A percentile compares a stretch with the other conserved stretches of the same genome.
Evolutionary conservation across 2,113 vertebrate genomes (phyloP).

Genomic region (Nycticorax nycticorax): DNA sequence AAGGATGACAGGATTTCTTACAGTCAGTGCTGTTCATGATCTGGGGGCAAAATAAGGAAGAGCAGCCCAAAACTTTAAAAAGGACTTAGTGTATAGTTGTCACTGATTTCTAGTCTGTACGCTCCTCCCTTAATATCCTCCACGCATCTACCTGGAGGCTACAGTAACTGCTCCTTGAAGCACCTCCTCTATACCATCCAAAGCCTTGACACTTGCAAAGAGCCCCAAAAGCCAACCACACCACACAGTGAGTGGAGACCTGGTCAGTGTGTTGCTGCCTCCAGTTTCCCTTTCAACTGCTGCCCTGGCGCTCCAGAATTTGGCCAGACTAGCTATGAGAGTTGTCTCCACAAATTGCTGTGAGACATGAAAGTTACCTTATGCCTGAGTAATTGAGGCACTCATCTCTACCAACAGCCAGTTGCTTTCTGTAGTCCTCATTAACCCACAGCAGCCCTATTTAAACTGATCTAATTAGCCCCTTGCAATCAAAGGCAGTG

Average conservation of each 20-base stretch:
- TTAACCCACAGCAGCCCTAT: neutral
- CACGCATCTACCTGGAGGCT: neutral
- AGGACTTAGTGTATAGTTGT: neutral
- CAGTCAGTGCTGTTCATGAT: neutral
- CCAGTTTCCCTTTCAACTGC: neutral
- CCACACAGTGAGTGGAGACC: neutral
- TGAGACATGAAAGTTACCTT: neutral
- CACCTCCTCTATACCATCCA: neutral
- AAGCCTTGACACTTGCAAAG: neutral
- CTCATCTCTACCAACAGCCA: neutral
- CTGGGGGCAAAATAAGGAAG: neutral
- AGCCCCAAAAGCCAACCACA: neutral
- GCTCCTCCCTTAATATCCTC: neutral
- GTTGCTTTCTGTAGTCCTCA: neutral
- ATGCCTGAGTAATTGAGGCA: neutral
- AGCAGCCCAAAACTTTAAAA: neutral
- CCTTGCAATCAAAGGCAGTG: neutral
- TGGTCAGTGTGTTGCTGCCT: neutral
- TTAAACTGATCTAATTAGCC: neutral
- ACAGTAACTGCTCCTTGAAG: neutral
- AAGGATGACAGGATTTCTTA: neutral
- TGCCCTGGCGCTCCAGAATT: neutral
- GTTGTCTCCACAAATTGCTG: neutral
- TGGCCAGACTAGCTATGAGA: neutral
- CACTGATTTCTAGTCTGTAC: neutral